Percentiles rank a stretch among this genome's conserved stretches.
Evolutionary conservation across 2,888 invertebrate genomes (phyloP).

Genomic region (Acronicta aceris): DNA sequence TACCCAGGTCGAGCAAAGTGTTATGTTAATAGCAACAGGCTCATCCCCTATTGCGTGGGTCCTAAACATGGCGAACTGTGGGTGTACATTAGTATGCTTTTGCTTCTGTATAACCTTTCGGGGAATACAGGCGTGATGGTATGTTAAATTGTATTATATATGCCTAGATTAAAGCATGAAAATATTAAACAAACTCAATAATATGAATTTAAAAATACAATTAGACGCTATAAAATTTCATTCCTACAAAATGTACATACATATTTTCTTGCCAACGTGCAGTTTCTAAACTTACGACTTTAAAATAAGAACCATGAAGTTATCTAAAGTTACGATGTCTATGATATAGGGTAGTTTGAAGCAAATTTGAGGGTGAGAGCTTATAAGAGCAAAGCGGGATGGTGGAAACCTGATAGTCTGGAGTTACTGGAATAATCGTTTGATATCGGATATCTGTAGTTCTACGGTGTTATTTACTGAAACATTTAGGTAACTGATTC

Average conservation of each 20-base stretch:
- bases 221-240: background rate
- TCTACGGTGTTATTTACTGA: slow-evolving; percentile 56
- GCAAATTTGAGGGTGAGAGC: slow-evolving; percentile 78
- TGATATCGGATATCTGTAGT: slow-evolving; percentile 71
- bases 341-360: slow-evolving; percentile 76
- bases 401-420: slow-evolving; percentile 81
- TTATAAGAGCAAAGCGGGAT: slow-evolving; percentile 73
- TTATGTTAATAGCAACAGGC: too few species aligned
- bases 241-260: slow-evolving; percentile 9
- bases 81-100: too few species aligned
- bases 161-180: too few species aligned
- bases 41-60: too few species aligned
- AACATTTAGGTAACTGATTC: too few species aligned
- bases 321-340: slow-evolving; percentile 60
- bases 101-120: too few species aligned
- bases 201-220: too few species aligned
- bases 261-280: slow-evolving; percentile 5
- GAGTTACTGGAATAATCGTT: slow-evolving; percentile 70
- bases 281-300: slow-evolving; percentile 59
- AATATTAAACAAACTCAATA: too few species aligned
- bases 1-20: too few species aligned
- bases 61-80: too few species aligned
- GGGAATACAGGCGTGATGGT: too few species aligned
- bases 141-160: too few species aligned
- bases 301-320: slow-evolving; percentile 68